Evolutionary conservation across 2,113 vertebrate species (phyloP).

Genomic region (Thunnus thynnus): DNA sequence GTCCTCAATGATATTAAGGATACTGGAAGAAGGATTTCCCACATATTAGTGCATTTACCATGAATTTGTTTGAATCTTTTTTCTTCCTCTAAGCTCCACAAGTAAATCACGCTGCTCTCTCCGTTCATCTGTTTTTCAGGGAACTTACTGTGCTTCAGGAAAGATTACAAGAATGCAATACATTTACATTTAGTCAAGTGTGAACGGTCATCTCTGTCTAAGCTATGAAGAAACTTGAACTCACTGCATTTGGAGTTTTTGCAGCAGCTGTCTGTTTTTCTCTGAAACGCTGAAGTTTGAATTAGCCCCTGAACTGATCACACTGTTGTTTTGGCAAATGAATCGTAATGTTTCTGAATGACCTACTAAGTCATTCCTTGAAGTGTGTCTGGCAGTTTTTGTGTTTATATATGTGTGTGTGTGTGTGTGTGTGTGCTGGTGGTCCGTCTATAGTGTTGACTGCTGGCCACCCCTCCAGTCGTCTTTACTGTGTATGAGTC

Average conservation of each 20-base stretch:
- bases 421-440: conserved; percentile 27
- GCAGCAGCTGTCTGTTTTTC: conserved; percentile 26
- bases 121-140: conserved; percentile 10
- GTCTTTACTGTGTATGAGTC: conserved; percentile 44
- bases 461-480: conserved; percentile 13
- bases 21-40: no score
- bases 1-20: no score
- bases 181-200: background rate
- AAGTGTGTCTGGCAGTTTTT: conserved; percentile 26
- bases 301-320: conserved; percentile 14
- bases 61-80: background rate
- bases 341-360: conserved; percentile 50
- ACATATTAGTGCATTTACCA: background rate
- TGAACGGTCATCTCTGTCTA: background rate
- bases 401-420: background rate
- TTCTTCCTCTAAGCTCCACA: conserved; percentile 8
- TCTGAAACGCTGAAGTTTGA: conserved; percentile 17
- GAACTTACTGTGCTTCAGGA: background rate
- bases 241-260: background rate
- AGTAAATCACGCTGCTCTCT: background rate
- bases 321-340: conserved; percentile 45
- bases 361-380: conserved; percentile 40
- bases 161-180: background rate
- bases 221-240: background rate
- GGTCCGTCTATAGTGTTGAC: conserved; percentile 41